Conservation (phyloP, 2,797 vertebrate species). For the Periparus ater region DNA sequence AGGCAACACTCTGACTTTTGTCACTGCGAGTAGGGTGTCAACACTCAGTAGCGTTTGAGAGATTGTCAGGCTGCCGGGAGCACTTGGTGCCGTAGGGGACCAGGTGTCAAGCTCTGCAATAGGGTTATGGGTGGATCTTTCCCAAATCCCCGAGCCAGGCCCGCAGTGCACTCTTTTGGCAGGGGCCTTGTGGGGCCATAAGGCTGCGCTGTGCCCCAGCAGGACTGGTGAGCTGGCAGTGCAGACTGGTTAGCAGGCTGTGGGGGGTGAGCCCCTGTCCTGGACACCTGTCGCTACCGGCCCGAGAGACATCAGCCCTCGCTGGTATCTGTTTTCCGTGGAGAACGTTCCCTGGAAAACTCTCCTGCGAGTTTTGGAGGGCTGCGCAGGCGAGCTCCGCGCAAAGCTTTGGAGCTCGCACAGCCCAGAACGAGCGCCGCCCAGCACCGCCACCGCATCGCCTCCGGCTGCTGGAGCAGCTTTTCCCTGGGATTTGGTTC, state of each 20-base stretch:
- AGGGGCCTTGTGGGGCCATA: accelerated
- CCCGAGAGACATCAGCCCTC: background rate
- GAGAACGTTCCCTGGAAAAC: background rate
- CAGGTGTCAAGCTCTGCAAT: background rate
- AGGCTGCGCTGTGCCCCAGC: background rate
- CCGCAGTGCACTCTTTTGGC: background rate
- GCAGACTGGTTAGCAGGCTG: background rate
- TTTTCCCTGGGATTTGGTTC: background rate
- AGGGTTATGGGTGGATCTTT: background rate
- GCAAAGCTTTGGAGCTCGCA: background rate
- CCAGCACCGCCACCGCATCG: background rate
- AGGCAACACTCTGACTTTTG: background rate
- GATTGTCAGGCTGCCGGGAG: background rate
- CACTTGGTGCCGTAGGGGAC: background rate
- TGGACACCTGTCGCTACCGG: accelerated
- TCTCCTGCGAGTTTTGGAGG: background rate
- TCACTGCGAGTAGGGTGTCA: background rate
- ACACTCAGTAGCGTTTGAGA: background rate
- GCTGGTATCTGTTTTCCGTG: background rate
- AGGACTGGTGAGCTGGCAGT: background rate
- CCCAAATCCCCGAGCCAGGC: background rate
- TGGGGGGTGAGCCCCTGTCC: background rate
- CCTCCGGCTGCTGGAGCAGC: background rate
- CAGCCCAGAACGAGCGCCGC: background rate
- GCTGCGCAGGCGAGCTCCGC: background rate